Percentiles rank a stretch among this genome's conserved stretches.
phyloP scores from a whole-genome alignment of 2,888 invertebrate genomes.

The Brenthis daphne region DNA sequence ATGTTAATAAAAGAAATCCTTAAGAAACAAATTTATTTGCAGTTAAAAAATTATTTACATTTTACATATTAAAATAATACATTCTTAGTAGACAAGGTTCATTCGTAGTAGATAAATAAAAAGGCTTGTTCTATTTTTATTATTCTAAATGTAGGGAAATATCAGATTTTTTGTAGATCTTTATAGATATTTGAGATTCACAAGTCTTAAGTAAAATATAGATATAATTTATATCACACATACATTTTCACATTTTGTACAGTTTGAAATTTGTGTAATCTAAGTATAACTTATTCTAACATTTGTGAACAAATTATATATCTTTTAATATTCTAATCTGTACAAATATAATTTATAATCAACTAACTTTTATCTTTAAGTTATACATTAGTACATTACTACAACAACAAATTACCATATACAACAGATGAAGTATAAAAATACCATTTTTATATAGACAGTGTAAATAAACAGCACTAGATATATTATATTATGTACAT shows the following conservation, averaged over 20 bases:
- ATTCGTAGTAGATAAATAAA: neutral
- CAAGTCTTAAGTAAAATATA: neutral
- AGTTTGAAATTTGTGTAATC: neutral
- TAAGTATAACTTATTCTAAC: conserved; percentile 12
- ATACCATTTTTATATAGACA: neutral
- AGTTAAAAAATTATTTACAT: conserved; percentile 5
- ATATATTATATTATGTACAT: neutral
- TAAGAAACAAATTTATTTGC: conserved; percentile 9
- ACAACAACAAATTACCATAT: neutral
- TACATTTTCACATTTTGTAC: neutral
- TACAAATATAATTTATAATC: neutral
- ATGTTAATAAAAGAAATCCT: neutral
- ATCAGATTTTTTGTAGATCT: neutral
- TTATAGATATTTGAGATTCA: neutral
- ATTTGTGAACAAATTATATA: conserved; percentile 7
- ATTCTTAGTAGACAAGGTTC: too few species aligned
- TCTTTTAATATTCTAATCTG: conserved; percentile 3
- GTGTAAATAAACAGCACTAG: neutral
- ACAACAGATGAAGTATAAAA: neutral
- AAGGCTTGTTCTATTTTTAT: neutral
- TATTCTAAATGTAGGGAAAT: neutral
- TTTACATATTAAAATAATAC: neutral
- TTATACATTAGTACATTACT: conserved; percentile 9
- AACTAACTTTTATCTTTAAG: neutral
- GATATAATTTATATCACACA: neutral